phyloP scores from a whole-genome alignment of 2,888 invertebrate species.

The Formica aserva region DNA sequence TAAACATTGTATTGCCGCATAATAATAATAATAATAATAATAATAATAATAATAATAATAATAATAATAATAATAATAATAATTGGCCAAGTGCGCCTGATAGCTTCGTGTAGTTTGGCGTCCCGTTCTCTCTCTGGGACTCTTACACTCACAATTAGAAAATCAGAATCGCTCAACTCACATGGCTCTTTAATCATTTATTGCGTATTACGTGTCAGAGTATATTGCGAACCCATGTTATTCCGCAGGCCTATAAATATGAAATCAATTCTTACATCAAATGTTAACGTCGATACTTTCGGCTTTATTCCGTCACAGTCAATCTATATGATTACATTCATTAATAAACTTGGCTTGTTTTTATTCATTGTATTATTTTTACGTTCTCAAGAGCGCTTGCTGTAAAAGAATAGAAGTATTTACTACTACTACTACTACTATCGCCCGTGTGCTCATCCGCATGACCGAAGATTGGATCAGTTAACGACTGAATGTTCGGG shows the following conservation, averaged over 20 bases:
- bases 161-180: constrained; percentile 21
- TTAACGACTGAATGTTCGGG: constrained; percentile 31
- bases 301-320: constrained; percentile 2
- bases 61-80: too few relatives aligned
- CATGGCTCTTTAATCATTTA: constrained; percentile 28
- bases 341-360: background rate
- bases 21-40: too few relatives aligned
- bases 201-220: constrained; percentile 15
- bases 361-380: background rate
- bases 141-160: constrained; percentile 13
- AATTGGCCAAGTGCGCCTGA: background rate
- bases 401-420: background rate
- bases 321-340: background rate
- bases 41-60: too few relatives aligned
- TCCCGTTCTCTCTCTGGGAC: background rate
- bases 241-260: background rate
- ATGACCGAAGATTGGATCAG: constrained; percentile 14
- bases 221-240: constrained; percentile 28
- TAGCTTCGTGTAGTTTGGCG: background rate
- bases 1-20: constrained; percentile 17
- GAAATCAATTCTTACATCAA: constrained; percentile 21
- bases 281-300: constrained; percentile 5
- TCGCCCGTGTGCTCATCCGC: background rate
- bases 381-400: constrained; percentile 2
- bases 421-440: background rate